Base-by-base conservation (phyloP, 2,888 invertebrate species). In the Chloroclystis v-ata region DNA sequence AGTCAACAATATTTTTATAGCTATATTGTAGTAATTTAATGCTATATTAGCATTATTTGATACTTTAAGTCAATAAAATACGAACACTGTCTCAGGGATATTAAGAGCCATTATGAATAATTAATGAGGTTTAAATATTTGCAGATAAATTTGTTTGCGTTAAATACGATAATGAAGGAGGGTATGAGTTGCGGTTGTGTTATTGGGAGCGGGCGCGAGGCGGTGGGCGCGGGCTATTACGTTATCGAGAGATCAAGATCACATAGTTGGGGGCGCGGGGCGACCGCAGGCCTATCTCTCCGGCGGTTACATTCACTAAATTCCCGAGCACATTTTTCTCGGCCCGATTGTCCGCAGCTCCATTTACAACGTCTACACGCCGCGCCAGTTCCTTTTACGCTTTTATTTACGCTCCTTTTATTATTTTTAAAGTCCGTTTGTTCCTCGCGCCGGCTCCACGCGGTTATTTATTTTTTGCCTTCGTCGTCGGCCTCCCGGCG, bases 381-480 rank as follows among this genome's bases (percentile, higher is more conserved):
- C 78, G 82, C 79, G 75, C 82, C 82, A 83, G 86, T 83, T 84
- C 84, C 86, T 85, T 86, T 85, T 84, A 87, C 85, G 84, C 84
- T 85, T 86, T 86, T 86, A 85, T 87, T 86, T 87, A 85, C 84
- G 82, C 79, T 84, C 81, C 82, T 85, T 86, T 86, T 86, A 84
- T 86, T 86, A 83, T 85, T 85, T 87, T 83, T 80, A 82, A 83
- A 85, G 82, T 83, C 82, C 82, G 84, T 86, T 86, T 87, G 85
- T 84, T 82, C 83, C 81, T 84, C 83, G 82, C 82, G 80, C 82
- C 77, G 83, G 82, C 83, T 82, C 80, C 78, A 75, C 79, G 69
- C 69, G 77, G 82, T 85, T 84, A 79, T 84, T 84, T 86, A 82
- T 86, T 87, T 86, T 83, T 84, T 84, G 82, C 82, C 78, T 76